Evolutionary conservation across 2,888 invertebrate species (phyloP).

Genomic region (Eupithecia insigniata): DNA sequence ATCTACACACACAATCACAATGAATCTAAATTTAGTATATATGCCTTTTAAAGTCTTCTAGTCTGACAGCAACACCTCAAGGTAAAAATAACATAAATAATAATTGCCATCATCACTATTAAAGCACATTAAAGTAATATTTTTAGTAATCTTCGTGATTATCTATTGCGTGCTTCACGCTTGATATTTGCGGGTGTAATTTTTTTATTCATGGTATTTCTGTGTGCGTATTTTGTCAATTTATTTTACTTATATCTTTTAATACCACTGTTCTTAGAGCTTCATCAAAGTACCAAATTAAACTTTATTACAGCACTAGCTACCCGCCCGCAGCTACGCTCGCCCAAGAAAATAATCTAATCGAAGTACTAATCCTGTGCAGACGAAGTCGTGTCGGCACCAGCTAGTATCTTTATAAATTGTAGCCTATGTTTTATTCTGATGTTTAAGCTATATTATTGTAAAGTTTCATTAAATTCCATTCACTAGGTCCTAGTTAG

Average conservation of each 20-base stretch:
- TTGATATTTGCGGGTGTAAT: not conserved
- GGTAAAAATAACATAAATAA: slow-evolving; percentile 17
- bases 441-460: too few relatives aligned
- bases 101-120: slow-evolving; percentile 35
- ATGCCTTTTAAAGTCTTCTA: not conserved
- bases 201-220: not conserved
- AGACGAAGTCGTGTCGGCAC: too few relatives aligned
- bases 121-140: slow-evolving; percentile 21
- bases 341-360: too few relatives aligned
- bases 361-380: too few relatives aligned
- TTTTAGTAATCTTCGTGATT: slow-evolving; percentile 37
- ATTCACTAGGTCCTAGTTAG: too few relatives aligned
- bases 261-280: not conserved
- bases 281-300: not conserved
- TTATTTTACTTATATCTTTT: not conserved
- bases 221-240: not conserved
- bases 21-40: too few relatives aligned
- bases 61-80: slow-evolving; percentile 13
- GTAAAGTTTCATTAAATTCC: too few relatives aligned
- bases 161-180: slow-evolving; percentile 42
- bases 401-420: too few relatives aligned
- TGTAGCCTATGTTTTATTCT: too few relatives aligned
- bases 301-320: too few relatives aligned
- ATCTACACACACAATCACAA: too few relatives aligned
- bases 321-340: too few relatives aligned